A percentile compares a stretch with the other conserved stretches of the same genome.
phyloP scores from a whole-genome alignment of 2,888 invertebrate species.

The Plutella xylostella region DNA sequence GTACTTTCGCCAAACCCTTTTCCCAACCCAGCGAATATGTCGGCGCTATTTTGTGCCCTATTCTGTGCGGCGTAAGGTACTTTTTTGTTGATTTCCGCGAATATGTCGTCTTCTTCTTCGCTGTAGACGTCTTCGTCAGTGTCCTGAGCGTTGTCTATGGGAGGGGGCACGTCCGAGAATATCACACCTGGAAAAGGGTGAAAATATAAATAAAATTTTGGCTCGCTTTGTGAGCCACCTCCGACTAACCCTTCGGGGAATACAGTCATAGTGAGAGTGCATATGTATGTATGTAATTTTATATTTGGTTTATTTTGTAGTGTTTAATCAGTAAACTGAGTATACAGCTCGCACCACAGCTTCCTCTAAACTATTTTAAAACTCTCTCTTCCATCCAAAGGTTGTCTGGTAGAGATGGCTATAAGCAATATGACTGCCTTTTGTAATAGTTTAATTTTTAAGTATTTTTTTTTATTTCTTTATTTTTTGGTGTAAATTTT shows the following conservation, averaged over 20 bases:
- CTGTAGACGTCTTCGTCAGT: slow-evolving; percentile 19
- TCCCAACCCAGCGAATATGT: slow-evolving; percentile 1
- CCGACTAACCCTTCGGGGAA: no score
- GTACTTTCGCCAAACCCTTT: no score
- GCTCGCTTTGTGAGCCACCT: no score
- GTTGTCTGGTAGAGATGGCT: no score
- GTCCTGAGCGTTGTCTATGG: slow-evolving; percentile 36
- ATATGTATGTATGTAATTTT: neutral
- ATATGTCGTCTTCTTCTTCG: slow-evolving; percentile 39
- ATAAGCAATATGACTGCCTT: no score
- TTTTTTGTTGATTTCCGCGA: slow-evolving; percentile 36
- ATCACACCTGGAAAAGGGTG: slow-evolving; percentile 36
- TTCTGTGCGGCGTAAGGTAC: slow-evolving; percentile 23
- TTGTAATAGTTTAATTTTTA: no score
- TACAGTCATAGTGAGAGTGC: no score
- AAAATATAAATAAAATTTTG: neutral
- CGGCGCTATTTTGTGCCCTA: slow-evolving; percentile 7
- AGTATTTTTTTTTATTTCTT: no score
- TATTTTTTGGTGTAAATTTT: no score
- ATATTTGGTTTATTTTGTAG: neutral
- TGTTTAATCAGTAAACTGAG: neutral
- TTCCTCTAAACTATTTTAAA: no score
- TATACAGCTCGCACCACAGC: no score
- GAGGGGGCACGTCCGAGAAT: slow-evolving; percentile 70
- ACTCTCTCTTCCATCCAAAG: no score